Percentiles rank a stretch among this genome's conserved stretches.
Conservation (phyloP, 2,113 vertebrate genomes). For the Catharus bicknelli region DNA sequence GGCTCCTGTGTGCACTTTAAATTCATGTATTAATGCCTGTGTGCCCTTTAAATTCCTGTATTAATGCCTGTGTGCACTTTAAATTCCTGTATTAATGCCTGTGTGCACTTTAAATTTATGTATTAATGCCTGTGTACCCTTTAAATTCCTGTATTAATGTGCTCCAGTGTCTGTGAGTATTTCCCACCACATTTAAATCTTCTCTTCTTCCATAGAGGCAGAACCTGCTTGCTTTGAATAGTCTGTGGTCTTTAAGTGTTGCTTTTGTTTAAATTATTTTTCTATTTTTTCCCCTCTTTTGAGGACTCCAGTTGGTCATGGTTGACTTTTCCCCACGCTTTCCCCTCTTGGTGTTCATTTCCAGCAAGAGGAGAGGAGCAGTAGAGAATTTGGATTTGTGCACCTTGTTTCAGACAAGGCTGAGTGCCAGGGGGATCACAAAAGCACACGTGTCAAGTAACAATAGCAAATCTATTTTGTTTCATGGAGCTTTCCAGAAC, state of each 20-base stretch:
- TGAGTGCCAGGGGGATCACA: not conserved
- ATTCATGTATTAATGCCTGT: not conserved
- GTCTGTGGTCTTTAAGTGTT: fast-evolving
- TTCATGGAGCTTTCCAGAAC: not conserved
- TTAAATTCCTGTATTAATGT: not conserved
- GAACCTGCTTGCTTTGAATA: not conserved
- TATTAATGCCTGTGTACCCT: no score
- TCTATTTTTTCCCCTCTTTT: not conserved
- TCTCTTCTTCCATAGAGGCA: not conserved
- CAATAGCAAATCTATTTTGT: not conserved
- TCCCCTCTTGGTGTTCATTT: not conserved
- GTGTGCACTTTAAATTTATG: no score
- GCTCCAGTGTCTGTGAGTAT: fast-evolving
- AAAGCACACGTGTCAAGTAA: not conserved
- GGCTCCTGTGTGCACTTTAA: no score
- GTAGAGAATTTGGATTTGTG: not conserved
- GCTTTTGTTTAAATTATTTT: not conserved
- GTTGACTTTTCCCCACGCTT: fast-evolving
- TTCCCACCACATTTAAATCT: not conserved
- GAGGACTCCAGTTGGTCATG: not conserved
- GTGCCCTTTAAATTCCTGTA: no score
- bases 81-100: no score
- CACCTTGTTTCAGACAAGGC: not conserved
- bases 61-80: no score
- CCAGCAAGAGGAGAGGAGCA: not conserved